Conservation (phyloP, 2,888 invertebrate species). For the Marasmarcha lunaedactyla region DNA sequence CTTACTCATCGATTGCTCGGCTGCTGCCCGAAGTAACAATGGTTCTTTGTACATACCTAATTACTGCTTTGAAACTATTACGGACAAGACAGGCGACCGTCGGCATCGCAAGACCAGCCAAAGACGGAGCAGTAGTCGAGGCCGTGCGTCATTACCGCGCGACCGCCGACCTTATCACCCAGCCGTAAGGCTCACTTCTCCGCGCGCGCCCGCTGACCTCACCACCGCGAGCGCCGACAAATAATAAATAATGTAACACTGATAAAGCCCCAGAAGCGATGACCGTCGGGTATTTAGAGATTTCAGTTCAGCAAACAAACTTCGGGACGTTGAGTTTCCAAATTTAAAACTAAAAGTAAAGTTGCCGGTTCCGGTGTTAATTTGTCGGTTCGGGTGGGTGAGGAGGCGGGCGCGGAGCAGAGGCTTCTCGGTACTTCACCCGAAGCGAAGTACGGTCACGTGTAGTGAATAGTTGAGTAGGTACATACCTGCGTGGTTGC, state of each 20-base stretch:
- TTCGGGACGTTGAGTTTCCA: conserved; percentile 37
- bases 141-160: conserved; percentile 33
- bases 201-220: conserved; percentile 57
- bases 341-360: conserved; percentile 7
- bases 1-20: too few species aligned
- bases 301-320: conserved; percentile 46
- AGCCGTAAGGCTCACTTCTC: conserved; percentile 57
- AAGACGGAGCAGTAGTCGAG: conserved; percentile 48
- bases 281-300: conserved; percentile 62
- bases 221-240: conserved; percentile 46
- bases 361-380: not conserved
- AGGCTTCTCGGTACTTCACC: conserved; percentile 14
- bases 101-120: conserved; percentile 58
- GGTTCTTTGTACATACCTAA: too few species aligned
- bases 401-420: conserved; percentile 11
- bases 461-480: conserved; percentile 16
- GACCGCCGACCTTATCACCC: conserved; percentile 48
- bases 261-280: conserved; percentile 64
- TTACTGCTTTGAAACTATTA: too few species aligned
- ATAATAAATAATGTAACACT: conserved; percentile 68
- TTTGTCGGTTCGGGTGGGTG: not conserved
- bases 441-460: conserved; percentile 28
- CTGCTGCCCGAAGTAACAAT: too few species aligned
- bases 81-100: conserved; percentile 15
- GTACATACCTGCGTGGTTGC: conserved; percentile 50